Base-by-base conservation (phyloP, 2,888 invertebrate genomes). In the Machimus rusticus region DNA sequence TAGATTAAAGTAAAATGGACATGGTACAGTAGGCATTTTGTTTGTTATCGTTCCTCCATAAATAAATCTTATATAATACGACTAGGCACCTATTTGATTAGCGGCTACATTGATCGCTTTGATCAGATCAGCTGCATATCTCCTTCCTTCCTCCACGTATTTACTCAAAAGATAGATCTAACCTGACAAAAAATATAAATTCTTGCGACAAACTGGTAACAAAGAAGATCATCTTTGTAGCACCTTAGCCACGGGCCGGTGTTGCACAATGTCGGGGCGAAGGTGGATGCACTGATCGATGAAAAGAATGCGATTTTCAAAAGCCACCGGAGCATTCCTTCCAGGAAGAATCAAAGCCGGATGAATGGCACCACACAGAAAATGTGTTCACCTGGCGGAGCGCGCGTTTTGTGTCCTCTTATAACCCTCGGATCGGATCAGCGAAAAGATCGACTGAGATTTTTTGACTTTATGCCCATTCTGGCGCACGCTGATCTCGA, bases 221-320 rank as follows among this genome's bases (percentile, higher is more conserved):
- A 78, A 79, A 79, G 46, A 16, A 79, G 16, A 51, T 79, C 37
- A n/a, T 28, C 39, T 46, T 46, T 43, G 46, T 43, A 46, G 23
- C 19, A 43, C 43, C 79, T 79, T 79, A 43, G 39, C 37, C 79
- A 79, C 79, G 79, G 79, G 79, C 79, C 51, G 79, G 43, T 79
- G 79, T 79, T 79, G 43, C 43, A 46, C 79, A 79, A 79, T 79
- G 43, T 16, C 39, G 8, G 14, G 12, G 39, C 79, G n/a, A 39
- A 79, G 43, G 43, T 23, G 39, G 43, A 55, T 55, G 55, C 8
- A 19, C 19, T 55, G 55, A 55, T 55, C 55, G 55, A 55, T 55
- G 55, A 55, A 78, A 78, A 12, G 23, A 79, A 46, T 79, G 79
- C 79, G 46, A 79, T 79, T 79, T 46, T 46, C 28, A 79, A 79